A percentile compares a stretch with the other conserved stretches of the same genome.
Conservation (phyloP, 2,888 invertebrate genomes). For the Petrolisthes manimaculis region DNA sequence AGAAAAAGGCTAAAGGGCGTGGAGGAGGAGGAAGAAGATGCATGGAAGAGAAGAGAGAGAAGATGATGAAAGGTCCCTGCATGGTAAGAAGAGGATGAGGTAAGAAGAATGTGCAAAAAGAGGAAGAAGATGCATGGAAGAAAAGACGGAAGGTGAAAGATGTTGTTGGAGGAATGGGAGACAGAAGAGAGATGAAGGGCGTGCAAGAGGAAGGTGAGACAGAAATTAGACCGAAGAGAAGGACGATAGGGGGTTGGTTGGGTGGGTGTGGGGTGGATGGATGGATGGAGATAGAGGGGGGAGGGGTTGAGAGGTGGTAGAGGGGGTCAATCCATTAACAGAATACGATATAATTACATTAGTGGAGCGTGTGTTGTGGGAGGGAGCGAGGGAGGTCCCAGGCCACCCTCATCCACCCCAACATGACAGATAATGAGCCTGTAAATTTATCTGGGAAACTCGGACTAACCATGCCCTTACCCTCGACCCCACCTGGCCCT, state of each 20-base stretch:
- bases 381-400: slow-evolving; percentile 15
- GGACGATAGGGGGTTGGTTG: background rate
- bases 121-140: background rate
- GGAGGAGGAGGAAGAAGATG: background rate
- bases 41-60: background rate
- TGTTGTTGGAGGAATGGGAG: background rate
- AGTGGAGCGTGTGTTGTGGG: background rate
- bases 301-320: background rate
- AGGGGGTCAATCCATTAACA: background rate
- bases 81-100: background rate
- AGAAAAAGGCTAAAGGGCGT: background rate
- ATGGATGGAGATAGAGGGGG: too few relatives aligned
- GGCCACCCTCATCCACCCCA: slow-evolving; percentile 10
- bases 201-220: background rate
- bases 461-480: slow-evolving; percentile 14
- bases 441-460: slow-evolving; percentile 35
- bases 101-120: background rate
- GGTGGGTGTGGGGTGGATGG: too few relatives aligned
- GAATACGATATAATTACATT: background rate
- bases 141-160: background rate
- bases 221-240: background rate
- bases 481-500: background rate
- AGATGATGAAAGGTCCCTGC: background rate
- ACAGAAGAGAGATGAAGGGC: background rate
- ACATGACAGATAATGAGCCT: slow-evolving; percentile 41